Percentiles rank a stretch among this genome's conserved stretches.
Evolutionary conservation across 64 coral and sea anemone genomes (phyloP).

Genomic region (Montipora capricornis): DNA sequence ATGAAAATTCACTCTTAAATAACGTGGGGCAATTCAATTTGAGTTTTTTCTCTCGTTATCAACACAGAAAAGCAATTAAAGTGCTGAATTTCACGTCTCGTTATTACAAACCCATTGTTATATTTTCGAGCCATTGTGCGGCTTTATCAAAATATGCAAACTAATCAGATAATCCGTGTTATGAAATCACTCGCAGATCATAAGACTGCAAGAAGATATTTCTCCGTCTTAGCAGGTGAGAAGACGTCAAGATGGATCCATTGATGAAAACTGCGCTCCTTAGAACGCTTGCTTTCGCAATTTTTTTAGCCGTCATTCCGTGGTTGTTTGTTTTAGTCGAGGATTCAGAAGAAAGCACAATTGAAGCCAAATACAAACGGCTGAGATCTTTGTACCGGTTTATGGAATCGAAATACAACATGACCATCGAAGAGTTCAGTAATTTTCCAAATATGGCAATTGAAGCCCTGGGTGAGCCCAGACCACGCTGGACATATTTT

Average conservation of each 20-base stretch:
- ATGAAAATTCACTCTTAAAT: too few species aligned
- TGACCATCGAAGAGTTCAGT: conserved; percentile 59
- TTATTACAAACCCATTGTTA: too few species aligned
- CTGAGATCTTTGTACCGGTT: conserved; percentile 29
- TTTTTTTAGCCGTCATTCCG: background rate
- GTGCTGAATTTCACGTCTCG: too few species aligned
- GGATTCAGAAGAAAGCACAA: conserved; percentile 38
- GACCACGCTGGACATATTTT: conserved; percentile 35
- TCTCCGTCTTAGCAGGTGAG: background rate
- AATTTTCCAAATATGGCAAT: conserved; percentile 21
- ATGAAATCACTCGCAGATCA: too few species aligned
- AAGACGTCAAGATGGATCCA: background rate
- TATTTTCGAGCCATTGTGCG: too few species aligned
- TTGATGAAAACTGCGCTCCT: conserved; percentile 28
- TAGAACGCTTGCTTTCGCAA: background rate
- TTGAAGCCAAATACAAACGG: conserved; percentile 7
- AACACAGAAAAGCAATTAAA: too few species aligned
- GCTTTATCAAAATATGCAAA: too few species aligned
- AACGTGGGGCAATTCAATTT: too few species aligned
- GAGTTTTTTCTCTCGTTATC: too few species aligned
- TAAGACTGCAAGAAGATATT: too few species aligned
- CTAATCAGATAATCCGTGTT: too few species aligned
- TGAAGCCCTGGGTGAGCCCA: conserved; percentile 27
- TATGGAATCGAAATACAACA: conserved; percentile 73
- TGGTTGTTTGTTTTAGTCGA: conserved; percentile 48